Evolutionary conservation across 2,797 vertebrate species (phyloP).

Genomic region (Micrastur ruficollis): DNA sequence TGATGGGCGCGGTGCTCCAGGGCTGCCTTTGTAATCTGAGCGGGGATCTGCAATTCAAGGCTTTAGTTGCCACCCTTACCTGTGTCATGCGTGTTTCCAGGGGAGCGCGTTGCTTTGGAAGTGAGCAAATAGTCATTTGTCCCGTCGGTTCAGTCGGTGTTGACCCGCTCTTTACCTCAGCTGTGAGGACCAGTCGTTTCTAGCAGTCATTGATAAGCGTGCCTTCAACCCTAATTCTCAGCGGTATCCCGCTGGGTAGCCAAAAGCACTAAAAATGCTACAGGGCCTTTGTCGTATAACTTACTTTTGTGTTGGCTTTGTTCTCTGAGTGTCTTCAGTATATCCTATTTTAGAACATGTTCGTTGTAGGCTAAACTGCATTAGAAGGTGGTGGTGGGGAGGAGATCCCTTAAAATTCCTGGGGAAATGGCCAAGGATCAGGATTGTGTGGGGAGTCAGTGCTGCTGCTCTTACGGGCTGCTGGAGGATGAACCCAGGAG

Average conservation of each 20-base stretch:
- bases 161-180: fast-evolving
- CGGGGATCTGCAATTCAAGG: fast-evolving
- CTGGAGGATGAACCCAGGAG: not conserved
- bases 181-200: fast-evolving
- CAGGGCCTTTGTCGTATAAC: not conserved
- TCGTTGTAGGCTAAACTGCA: fast-evolving
- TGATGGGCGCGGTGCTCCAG: fast-evolving
- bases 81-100: fast-evolving
- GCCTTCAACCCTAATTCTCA: not conserved
- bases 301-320: not conserved
- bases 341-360: fast-evolving
- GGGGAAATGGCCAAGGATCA: not conserved
- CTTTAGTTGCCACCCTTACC: not conserved
- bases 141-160: fast-evolving
- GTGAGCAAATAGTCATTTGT: not conserved
- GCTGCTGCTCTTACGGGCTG: not conserved
- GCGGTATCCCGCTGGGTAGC: not conserved
- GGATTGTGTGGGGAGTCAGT: not conserved
- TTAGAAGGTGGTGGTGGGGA: not conserved
- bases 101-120: not conserved
- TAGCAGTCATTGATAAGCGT: fast-evolving
- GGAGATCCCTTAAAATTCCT: not conserved
- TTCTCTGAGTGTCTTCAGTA: not conserved
- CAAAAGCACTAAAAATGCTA: too few species aligned
- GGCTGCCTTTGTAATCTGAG: not conserved